Conservation (phyloP, 2,888 invertebrate species). For the Mythimna vitellina region DNA sequence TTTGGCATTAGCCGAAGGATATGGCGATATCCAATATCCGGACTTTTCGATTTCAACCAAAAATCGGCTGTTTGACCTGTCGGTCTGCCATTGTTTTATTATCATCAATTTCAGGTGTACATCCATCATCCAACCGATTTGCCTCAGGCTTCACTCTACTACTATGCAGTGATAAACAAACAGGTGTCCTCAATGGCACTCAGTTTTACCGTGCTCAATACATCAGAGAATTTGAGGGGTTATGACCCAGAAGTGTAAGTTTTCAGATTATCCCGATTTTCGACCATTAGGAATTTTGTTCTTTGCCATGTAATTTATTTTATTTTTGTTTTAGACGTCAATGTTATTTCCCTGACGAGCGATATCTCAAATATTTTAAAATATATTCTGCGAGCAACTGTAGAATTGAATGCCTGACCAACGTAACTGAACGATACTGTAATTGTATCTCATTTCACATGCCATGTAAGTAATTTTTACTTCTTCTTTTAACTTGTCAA, state of each 20-base stretch:
- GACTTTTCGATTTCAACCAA: background rate
- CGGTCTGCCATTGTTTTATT: background rate
- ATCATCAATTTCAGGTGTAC: constrained; percentile 68
- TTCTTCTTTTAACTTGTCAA: background rate
- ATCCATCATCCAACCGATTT: constrained; percentile 76
- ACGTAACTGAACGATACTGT: constrained; percentile 68
- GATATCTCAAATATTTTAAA: constrained; percentile 71
- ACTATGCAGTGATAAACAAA: constrained; percentile 68
- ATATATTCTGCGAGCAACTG: constrained; percentile 76
- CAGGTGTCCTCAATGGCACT: constrained; percentile 74
- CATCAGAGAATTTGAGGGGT: constrained; percentile 61
- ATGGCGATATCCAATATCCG: background rate
- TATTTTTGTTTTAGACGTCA: constrained; percentile 70
- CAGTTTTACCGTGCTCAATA: constrained; percentile 68
- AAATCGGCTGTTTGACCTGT: background rate
- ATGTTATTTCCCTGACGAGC: constrained; percentile 74
- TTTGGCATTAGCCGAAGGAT: background rate
- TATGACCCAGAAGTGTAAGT: constrained; percentile 71
- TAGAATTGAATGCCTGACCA: constrained; percentile 74
- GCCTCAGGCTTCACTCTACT: constrained; percentile 73
- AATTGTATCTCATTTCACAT: constrained; percentile 73
- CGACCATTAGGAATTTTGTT: background rate
- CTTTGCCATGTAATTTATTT: background rate
- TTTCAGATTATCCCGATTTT: background rate
- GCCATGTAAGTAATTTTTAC: constrained; percentile 74